phyloP scores from a whole-genome alignment of 1,140 invertebrate genomes.

The Drosophila athabasca region DNA sequence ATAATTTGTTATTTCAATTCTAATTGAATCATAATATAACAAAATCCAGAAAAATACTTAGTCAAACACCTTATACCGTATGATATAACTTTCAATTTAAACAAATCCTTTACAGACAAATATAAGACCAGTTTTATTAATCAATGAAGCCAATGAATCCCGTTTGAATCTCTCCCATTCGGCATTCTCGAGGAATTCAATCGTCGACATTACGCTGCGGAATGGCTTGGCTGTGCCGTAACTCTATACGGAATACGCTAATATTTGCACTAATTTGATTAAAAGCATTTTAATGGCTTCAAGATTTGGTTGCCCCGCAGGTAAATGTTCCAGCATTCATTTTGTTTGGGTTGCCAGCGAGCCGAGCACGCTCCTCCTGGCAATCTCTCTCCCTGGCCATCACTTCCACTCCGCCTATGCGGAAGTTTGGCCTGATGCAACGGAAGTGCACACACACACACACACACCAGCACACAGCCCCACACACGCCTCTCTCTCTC shows the following conservation, averaged over 20 bases:
- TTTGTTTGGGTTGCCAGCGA: conserved; percentile 37
- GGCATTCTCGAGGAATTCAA: neutral
- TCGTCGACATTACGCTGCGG: conserved; percentile 17
- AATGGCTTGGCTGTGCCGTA: conserved; percentile 22
- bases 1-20: too few relatives aligned
- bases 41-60: too few relatives aligned
- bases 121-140: neutral
- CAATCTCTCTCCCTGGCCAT: conserved; percentile 7
- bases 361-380: neutral
- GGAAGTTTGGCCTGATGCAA: conserved; percentile 65
- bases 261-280: conserved; percentile 80
- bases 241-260: conserved; percentile 48
- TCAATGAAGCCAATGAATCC: conserved; percentile 2
- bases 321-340: conserved; percentile 59
- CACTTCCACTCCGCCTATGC: conserved; percentile 11
- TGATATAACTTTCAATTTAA: too few relatives aligned
- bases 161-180: conserved; percentile 1
- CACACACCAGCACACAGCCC: conserved; percentile 16
- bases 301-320: conserved; percentile 54
- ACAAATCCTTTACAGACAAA: too few relatives aligned
- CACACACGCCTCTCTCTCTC: too few relatives aligned
- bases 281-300: conserved; percentile 79
- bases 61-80: too few relatives aligned
- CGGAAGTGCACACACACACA: conserved; percentile 57
- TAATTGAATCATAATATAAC: too few relatives aligned